Base-by-base conservation (phyloP, 2,888 invertebrate genomes). In the Fragum fragum region DNA sequence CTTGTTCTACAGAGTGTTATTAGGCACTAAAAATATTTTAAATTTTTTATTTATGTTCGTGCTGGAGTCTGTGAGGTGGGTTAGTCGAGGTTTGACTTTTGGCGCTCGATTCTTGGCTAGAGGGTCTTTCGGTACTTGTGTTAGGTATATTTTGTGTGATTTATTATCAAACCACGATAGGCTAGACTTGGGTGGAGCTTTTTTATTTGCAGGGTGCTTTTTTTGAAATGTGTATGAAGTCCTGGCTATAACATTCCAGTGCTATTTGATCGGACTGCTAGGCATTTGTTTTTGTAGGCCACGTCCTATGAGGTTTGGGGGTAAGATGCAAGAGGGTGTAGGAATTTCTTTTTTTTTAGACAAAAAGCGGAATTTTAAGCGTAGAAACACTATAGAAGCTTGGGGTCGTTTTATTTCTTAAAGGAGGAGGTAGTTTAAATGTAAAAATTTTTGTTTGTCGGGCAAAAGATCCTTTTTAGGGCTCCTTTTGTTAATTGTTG, bases 201-300 rank as follows among this genome's bases (percentile, higher is more conserved):
- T 28, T 7, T 29, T 23, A 7, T 2, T 7, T 23, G 29, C 16
- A 9, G n/a, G 7, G 6, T 6, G 23, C 7, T 57, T 63, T 32
- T 9, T 18, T 32, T 63, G 63, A 7, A 36, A 36, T 63, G 5
- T 63, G 3, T 63, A 63, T 36, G 63, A 63, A 21, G 5, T 36
- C 5, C 9, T 32, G 3, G 36, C 28, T 7, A n/a, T 63, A 6
- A 16, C n/a, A 1, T 63, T 63, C 14, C 63, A 63, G n/a, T 63
- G 32, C 28, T 63, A 63, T 63, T 7, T 63, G n/a, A 36, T 63
- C 32, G 63, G 63, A 3, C 16, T 63, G 14, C 32, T 63, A 63
- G 63, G 63, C 0, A 63, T 63, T 36, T 36, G 32, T 63, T 63
- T 63, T 36, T 63, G 63, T 14, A 32, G n/a, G 1, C n/a, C n/a